phyloP scores from a whole-genome alignment of 2,113 vertebrate species.

The Ceyx margarethae region DNA sequence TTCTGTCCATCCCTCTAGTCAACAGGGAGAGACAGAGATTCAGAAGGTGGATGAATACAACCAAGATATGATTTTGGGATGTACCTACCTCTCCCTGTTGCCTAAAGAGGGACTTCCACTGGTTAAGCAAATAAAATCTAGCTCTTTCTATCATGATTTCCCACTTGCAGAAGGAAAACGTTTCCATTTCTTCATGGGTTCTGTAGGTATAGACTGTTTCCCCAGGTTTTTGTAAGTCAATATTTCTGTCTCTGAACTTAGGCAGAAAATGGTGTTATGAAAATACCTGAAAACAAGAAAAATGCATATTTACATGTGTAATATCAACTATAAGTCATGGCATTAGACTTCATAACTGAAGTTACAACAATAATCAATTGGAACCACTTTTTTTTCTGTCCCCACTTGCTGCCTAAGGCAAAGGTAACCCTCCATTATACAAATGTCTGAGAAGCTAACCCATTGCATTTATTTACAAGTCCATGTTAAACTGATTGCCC shows the following conservation, averaged over 20 bases:
- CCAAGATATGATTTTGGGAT: not conserved
- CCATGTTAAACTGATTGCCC: not conserved
- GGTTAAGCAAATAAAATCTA: not conserved
- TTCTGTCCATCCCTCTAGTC: not conserved
- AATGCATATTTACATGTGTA: not conserved
- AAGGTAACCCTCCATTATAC: not conserved
- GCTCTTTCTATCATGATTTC: not conserved
- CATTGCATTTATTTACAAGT: constrained; percentile 24
- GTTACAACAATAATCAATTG: not conserved
- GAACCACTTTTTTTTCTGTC: not conserved
- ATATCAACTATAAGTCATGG: not conserved
- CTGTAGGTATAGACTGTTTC: not conserved
- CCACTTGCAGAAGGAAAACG: not conserved
- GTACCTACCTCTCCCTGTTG: not conserved
- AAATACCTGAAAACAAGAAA: not conserved
- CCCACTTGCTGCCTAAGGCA: not conserved
- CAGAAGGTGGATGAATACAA: not conserved
- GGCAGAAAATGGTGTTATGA: not conserved
- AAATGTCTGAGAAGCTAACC: not conserved
- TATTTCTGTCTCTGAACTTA: not conserved
- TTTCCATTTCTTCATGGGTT: not conserved
- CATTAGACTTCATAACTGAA: not conserved
- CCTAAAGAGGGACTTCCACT: not conserved
- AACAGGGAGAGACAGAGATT: not conserved
- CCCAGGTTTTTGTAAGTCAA: not conserved